Percentiles rank a stretch among this genome's conserved stretches.
Evolutionary conservation across 2,797 vertebrate species (phyloP).

Genomic region (Spondyliosoma cantharus): DNA sequence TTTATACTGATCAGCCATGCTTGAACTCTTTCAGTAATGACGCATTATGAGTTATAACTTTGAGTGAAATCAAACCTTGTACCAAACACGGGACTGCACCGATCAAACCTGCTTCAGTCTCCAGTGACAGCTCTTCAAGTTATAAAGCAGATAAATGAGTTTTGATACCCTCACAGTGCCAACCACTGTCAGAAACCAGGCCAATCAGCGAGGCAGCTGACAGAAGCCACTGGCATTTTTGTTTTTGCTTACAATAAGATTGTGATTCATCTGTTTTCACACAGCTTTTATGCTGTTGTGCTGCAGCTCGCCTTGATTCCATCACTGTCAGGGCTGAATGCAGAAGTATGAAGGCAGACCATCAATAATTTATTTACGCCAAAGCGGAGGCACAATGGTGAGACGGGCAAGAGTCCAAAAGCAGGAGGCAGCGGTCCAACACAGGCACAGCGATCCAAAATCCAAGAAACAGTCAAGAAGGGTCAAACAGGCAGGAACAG

Average conservation of each 20-base stretch:
- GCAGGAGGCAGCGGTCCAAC: too few species aligned
- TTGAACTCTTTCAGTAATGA: background rate
- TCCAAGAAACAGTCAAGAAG: too few species aligned
- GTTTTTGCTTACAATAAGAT: too few species aligned
- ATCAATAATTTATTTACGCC: too few species aligned
- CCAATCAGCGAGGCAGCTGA: background rate
- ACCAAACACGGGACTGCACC: background rate
- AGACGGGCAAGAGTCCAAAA: too few species aligned
- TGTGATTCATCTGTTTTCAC: background rate
- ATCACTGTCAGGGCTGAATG: background rate
- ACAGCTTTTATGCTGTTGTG: too few species aligned
- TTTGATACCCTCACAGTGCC: background rate
- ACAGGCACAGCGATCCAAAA: too few species aligned
- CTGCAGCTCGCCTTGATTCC: background rate
- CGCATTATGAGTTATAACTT: background rate
- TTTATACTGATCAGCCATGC: background rate
- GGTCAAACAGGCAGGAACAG: too few species aligned
- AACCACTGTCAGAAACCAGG: background rate
- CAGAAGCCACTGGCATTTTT: too few species aligned
- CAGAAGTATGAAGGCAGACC: too few species aligned
- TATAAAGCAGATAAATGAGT: background rate
- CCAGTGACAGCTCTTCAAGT: background rate
- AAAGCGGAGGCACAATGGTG: too few species aligned
- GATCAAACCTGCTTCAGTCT: slow-evolving; percentile 1
- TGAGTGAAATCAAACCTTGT: background rate